Evolutionary conservation across 1,140 invertebrate genomes (phyloP), one percentile per base, ranked within the genome.

Genomic region (Neotoxoptera formosana): DNA sequence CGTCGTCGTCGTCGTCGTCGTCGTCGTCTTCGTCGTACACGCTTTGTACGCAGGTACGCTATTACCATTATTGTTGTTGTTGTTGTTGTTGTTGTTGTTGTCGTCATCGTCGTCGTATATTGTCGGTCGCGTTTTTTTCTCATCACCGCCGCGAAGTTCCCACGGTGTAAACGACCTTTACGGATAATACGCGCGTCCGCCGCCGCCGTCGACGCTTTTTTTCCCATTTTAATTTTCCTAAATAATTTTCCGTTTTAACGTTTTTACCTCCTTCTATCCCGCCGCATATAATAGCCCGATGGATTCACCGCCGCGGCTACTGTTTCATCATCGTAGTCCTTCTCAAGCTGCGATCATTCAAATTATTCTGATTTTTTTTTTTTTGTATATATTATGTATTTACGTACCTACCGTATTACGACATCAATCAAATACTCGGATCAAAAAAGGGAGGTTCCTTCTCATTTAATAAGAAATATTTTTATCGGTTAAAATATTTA

Each of bases 161-260:
- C 88, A 90, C 88, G 88, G 88, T 56, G 88, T 90, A 90, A 90
- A 90, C 88, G 88, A 17, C 86, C 86, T 88, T 88, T 88, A 87
- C 36, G n/a, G 34, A 76, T 76, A 25, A 60, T 76, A 34, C n/a
- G 17, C 30, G 51, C 51, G 14, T 53, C 51, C 51, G 51, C 60
- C 30, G 3, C 51, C 51, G 51, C 60, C 30, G 11, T 34, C 30
- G 11, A n/a, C 30, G 60, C n/a, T 76, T 76, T 76, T 83, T 83
- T 83, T 48, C 7, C 9, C 53, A 23, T 90, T 90, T 25, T 34
- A 56, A 56, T 90, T 53, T 23, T 41, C 45, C 81, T n/a, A n/a
- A n/a, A n/a, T n/a, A n/a, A n/a, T n/a, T n/a, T n/a, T n/a, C n/a
- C n/a, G n/a, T n/a, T n/a, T n/a, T n/a, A 21, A 84, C 81, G 34